A percentile compares a stretch with the other conserved stretches of the same genome.
Evolutionary conservation across 2,888 invertebrate genomes (phyloP).

Genomic region (Clitarchus hookeri): DNA sequence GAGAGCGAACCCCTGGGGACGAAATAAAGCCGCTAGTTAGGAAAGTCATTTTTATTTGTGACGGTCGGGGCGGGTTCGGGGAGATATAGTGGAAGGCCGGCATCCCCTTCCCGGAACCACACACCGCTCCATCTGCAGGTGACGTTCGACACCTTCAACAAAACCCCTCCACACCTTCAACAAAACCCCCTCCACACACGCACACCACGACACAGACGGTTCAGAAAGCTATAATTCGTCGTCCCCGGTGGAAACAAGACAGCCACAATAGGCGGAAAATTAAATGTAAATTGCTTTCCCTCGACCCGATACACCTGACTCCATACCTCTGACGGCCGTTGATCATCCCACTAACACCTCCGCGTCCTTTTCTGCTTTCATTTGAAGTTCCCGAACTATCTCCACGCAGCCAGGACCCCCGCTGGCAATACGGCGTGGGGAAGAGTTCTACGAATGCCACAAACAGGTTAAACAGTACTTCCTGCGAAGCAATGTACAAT

Average conservation of each 20-base stretch:
- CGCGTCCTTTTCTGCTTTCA: neutral
- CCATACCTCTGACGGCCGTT: neutral
- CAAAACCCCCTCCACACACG: neutral
- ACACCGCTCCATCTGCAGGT: neutral
- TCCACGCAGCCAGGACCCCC: neutral
- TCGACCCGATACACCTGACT: neutral
- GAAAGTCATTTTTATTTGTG: neutral
- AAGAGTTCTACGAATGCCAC: neutral
- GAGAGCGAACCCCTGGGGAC: neutral
- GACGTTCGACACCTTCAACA: neutral
- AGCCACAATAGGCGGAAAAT: constrained; percentile 14
- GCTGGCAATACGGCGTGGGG: neutral
- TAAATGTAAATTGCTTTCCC: constrained; percentile 10
- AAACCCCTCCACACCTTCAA: neutral
- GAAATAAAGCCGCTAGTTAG: neutral
- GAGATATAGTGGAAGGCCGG: neutral
- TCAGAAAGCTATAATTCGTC: neutral
- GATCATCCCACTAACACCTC: constrained; percentile 1
- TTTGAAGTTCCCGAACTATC: neutral
- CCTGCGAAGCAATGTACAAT: no score
- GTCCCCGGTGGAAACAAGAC: neutral
- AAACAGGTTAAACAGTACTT: neutral
- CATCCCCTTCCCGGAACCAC: neutral
- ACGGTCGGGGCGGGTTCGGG: neutral
- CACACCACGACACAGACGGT: neutral